Evolutionary conservation across 2,797 vertebrate genomes (phyloP), one percentile per base, ranked within the genome.

Genomic region (Esox masquinongy): DNA sequence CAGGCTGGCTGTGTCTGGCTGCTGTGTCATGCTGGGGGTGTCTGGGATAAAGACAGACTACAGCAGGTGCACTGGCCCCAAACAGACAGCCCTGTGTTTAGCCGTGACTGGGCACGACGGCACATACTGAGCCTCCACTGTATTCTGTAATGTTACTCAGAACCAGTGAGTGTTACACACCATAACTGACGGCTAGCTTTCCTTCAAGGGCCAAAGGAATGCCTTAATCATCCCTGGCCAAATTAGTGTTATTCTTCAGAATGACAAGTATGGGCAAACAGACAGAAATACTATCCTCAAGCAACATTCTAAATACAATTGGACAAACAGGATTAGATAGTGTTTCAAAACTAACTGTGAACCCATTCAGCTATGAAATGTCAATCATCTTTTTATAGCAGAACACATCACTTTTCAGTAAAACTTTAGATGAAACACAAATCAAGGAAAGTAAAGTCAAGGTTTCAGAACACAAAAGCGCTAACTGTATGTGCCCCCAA

Each of bases 41-140:
- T 69, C 67, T 59, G 66, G 29, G 29, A 31, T 31, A 31, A 31
- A 72, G 56, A 72, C 59, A 61, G 61, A 73, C 15, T 74, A 75
- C 31, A 83, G 88, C 88, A 92, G 89, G 87, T 91, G 89, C 84
- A 87, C 29, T 56, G 17, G 43, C 19, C 66, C 61, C 73, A 85
- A 83, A 94, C 91, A 94, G 89, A 86, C 73, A 66, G 86, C 78
- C 82, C 83, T 90, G 86, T 93, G 92, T 94, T 91, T 83, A 90
- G 36, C 82, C 72, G 83, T 93, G 93, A 93, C 91, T 83, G 81
- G 81, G 92, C 89, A 71, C 56, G 87, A 80, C 84, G 82, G 86
- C 80, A 79, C 72, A 86, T 80, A 90, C 84, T 85, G 82, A 86
- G 85, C 80, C 83, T 77, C 86, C 79, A 77, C 82, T 88, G 91